These are phyloP conservation scores for Pomacea canaliculata DNA, from an alignment of 2,888 invertebrate species.

Conservation along the genomic window DNA sequence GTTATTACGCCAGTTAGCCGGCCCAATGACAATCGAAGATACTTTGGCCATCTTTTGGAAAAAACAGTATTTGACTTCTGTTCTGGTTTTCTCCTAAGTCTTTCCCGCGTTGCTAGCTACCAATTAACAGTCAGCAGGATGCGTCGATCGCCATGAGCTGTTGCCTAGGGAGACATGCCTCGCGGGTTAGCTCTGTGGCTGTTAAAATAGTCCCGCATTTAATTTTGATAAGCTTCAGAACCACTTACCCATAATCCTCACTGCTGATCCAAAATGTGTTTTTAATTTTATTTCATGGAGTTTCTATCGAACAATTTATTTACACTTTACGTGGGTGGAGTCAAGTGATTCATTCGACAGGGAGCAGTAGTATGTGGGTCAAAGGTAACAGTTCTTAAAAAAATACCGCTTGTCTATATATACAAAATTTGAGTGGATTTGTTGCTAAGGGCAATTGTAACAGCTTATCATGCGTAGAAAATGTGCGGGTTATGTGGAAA, in stretches of 20 bases:
- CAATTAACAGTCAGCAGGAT: conserved; percentile 22
- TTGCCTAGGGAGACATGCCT: conserved; percentile 36
- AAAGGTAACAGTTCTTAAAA: no score
- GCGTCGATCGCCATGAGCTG: conserved; percentile 32
- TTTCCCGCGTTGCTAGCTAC: conserved; percentile 25
- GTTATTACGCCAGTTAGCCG: conserved; percentile 66
- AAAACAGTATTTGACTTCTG: no score
- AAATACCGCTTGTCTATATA: no score
- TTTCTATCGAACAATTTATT: not conserved
- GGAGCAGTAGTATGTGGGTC: not conserved
- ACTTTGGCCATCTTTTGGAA: conserved; percentile 21
- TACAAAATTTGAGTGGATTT: no score
- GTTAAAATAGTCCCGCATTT: conserved; percentile 20
- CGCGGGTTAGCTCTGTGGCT: conserved; percentile 18
- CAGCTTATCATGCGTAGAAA: no score
- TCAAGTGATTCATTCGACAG: conserved; percentile 13
- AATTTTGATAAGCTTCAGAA: conserved; percentile 4
- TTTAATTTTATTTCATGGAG: not conserved
- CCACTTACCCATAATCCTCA: not conserved
- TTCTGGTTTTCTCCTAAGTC: not conserved
- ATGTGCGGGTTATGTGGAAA: no score
- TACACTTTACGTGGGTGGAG: not conserved
- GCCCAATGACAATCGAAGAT: conserved; percentile 52
- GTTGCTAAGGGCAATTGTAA: no score
- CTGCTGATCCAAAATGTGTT: not conserved